A percentile compares a stretch with the other conserved stretches of the same genome.
Evolutionary conservation across 2,113 vertebrate species (phyloP).

Genomic region (human (Homo sapiens)): GRCh38 chr1:240238001-240238500

Average conservation of each 20-base stretch:
- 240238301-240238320: neutral
- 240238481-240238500: neutral
- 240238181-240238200: neutral
- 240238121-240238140: neutral
- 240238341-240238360: neutral
- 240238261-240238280: neutral
- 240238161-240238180: neutral
- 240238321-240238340: neutral
- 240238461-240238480: neutral
- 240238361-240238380: neutral
- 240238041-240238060: neutral
- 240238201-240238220: neutral
- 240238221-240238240: neutral
- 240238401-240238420: neutral
- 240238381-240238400: neutral
- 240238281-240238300: neutral
- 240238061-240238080: neutral
- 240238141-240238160: neutral
- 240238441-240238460: neutral
- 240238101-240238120: neutral
- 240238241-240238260: neutral
- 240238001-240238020: constrained; percentile 3
- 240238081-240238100: neutral
- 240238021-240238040: neutral
- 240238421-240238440: neutral